These are phyloP conservation scores for Ranitomeya imitator DNA, from an alignment of 2,113 vertebrate genomes.

Conservation along the genomic window DNA sequence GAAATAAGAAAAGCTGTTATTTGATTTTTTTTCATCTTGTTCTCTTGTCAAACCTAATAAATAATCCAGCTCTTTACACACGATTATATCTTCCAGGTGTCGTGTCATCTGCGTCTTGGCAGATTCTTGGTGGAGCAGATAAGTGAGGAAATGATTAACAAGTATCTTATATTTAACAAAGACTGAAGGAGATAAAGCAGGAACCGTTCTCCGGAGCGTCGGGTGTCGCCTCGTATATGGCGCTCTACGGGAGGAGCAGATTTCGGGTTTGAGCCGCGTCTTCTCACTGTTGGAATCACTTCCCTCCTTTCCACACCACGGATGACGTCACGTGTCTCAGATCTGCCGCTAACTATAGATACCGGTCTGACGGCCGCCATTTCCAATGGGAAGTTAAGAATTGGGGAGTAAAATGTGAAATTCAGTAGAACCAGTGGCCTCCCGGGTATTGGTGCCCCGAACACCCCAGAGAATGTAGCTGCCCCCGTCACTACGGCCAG, in stretches of 20 bases:
- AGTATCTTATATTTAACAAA: slow-evolving; percentile 45
- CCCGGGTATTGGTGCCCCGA: neutral
- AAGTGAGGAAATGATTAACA: slow-evolving; percentile 52
- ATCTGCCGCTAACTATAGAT: neutral
- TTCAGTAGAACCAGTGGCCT: neutral
- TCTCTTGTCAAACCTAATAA: slow-evolving; percentile 49
- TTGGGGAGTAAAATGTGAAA: neutral
- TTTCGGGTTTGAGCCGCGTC: slow-evolving; percentile 11
- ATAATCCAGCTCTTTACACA: slow-evolving; percentile 30
- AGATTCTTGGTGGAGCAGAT: slow-evolving; percentile 31
- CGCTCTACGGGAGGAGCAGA: slow-evolving; percentile 8
- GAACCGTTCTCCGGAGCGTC: neutral
- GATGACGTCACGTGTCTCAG: neutral
- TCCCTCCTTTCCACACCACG: neutral
- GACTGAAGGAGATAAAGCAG: slow-evolving; percentile 28
- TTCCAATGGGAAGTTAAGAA: neutral
- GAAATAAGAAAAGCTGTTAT: neutral
- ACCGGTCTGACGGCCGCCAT: neutral
- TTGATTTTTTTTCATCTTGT: slow-evolving; percentile 16
- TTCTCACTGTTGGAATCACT: neutral
- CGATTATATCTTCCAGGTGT: slow-evolving; percentile 39
- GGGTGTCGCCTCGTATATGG: slow-evolving; percentile 24
- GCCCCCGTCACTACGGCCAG: neutral
- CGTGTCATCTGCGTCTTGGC: slow-evolving; percentile 30
- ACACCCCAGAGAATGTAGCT: neutral